A percentile compares a stretch with the other conserved stretches of the same genome.
These are phyloP conservation scores for Ranitomeya imitator DNA, from an alignment of 2,113 vertebrate genomes.

Conservation along the genomic window DNA sequence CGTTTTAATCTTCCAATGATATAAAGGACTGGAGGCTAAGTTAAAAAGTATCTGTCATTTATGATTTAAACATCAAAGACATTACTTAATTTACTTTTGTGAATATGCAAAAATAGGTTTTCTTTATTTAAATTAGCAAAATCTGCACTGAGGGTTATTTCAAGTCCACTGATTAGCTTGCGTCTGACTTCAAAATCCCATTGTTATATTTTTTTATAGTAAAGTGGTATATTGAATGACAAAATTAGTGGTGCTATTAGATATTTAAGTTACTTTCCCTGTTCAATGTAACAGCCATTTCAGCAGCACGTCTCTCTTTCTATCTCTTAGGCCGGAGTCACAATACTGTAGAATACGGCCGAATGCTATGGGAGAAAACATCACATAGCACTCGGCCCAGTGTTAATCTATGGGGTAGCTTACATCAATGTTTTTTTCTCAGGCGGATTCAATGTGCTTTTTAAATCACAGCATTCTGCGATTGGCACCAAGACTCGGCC, in stretches of 20 bases:
- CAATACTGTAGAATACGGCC: too few species aligned
- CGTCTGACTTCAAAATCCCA: background rate
- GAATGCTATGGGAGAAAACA: too few species aligned
- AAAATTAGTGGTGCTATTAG: background rate
- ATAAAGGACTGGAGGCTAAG: constrained; percentile 35
- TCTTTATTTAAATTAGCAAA: constrained; percentile 19
- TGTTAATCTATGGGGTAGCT: too few species aligned
- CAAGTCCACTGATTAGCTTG: constrained; percentile 33
- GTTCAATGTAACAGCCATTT: too few species aligned
- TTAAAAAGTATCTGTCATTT: constrained; percentile 50
- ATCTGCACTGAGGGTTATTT: constrained; percentile 28
- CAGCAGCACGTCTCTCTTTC: too few species aligned
- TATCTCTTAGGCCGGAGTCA: too few species aligned
- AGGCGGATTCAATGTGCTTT: too few species aligned
- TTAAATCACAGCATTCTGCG: too few species aligned
- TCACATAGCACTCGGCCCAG: too few species aligned
- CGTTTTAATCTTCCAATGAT: constrained; percentile 35
- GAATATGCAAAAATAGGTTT: constrained; percentile 35
- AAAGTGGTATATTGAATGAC: background rate
- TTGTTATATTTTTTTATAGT: background rate
- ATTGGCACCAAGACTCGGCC: too few species aligned
- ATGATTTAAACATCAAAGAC: constrained; percentile 55
- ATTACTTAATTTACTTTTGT: constrained; percentile 37
- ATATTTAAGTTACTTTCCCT: too few species aligned
- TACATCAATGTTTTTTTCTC: too few species aligned